Base-by-base conservation (phyloP, 2,888 invertebrate genomes). In the Lathronympha strigana region DNA sequence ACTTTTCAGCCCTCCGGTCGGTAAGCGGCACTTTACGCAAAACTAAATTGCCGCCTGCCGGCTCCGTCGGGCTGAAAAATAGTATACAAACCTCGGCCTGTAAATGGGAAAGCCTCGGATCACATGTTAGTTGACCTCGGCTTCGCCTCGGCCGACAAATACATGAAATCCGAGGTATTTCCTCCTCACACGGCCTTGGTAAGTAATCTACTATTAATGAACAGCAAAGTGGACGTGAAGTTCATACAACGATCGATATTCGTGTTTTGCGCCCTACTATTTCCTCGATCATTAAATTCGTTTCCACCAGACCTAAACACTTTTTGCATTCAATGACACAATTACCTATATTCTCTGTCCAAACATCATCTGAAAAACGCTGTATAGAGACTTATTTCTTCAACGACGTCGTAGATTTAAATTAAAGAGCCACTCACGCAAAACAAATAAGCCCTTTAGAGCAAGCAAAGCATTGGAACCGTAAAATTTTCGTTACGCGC, bases 401-500 rank as follows among this genome's bases (percentile, higher is more conserved):
- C 11, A 21, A 38, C 15, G 23, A 53, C 36, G 9, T 17, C 28
- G 43, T 28, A 57, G 57, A 45, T 55, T 55, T 55, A 55, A 55
- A 57, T 57, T 55, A 55, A 43, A 38, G 28, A 40, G 19, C 11
- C 40, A 45, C 31, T 57, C 40, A 55, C 19, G 57, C 43, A 45
- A 57, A 45, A 31, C 31, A 57, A 40, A 57, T 57, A 57, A 57
- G 28, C 43, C 43, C 43, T n/a, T 45, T 57, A 31, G 28, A 45
- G 36, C 25, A 38, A 15, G 36, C 36, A 50, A 54, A 47, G 47
- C 54, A 47, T 25, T 8, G 47, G 47, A n/a, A 47, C 62, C 55
- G 63, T 49, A 49, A 55, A 55, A 50, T 55, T 49, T 40, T 11
- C 49, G 17, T 21, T 40, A 40, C 63, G 36, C 55, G 63, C 55